These are phyloP conservation scores for Nephrotoma appendiculata DNA, from an alignment of 2,888 invertebrate genomes.

Conservation along the genomic window DNA sequence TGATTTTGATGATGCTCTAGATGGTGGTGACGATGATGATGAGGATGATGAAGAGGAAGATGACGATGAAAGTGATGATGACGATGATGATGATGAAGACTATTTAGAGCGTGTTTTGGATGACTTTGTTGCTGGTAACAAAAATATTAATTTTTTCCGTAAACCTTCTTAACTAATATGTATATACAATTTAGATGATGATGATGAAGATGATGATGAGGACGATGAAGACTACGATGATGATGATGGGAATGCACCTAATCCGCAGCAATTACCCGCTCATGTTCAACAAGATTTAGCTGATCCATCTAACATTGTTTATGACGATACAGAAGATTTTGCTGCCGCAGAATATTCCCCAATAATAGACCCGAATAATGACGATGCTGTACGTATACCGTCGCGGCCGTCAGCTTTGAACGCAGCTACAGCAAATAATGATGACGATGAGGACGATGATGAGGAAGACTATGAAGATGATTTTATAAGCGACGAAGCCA, in stretches of 20 bases:
- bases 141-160: neutral
- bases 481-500: slow-evolving; percentile 44
- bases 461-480: slow-evolving; percentile 51
- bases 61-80: slow-evolving; percentile 19
- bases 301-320: neutral
- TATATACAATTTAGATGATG: slow-evolving; percentile 16
- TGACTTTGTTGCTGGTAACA: slow-evolving; percentile 63
- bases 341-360: neutral
- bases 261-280: neutral
- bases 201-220: slow-evolving; percentile 41
- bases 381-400: neutral
- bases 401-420: neutral
- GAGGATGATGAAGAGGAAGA: neutral
- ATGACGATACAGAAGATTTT: neutral
- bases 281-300: neutral
- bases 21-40: neutral
- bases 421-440: slow-evolving; percentile 35
- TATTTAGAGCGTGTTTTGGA: slow-evolving; percentile 69
- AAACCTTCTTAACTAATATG: neutral
- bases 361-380: neutral
- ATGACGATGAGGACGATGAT: slow-evolving; percentile 45
- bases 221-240: slow-evolving; percentile 22
- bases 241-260: slow-evolving; percentile 13
- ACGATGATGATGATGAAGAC: slow-evolving; percentile 50
- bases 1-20: neutral